Conservation (phyloP, 2,113 vertebrate species). For the Monopterus albus region DNA sequence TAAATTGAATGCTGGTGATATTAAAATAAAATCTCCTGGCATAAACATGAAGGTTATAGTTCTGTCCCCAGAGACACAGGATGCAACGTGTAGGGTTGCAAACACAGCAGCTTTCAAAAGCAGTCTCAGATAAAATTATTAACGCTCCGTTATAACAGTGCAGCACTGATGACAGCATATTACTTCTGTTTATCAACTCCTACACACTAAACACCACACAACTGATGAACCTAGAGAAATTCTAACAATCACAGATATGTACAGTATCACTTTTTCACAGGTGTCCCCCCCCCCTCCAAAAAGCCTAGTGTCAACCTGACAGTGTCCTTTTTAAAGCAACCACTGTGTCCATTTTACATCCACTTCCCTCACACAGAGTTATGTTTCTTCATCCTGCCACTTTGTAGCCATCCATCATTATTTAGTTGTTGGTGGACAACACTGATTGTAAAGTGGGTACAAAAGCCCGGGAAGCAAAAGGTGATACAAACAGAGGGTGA, state of each 20-base stretch:
- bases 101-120: constrained; percentile 3
- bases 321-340: constrained; percentile 3
- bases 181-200: too few species aligned
- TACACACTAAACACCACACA: not conserved
- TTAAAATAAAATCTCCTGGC: not conserved
- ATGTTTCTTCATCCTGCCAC: constrained; percentile 27
- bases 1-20: not conserved
- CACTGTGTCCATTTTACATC: constrained; percentile 28
- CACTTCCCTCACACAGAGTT: not conserved
- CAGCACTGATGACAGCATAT: not conserved
- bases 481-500: constrained; percentile 36
- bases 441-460: constrained; percentile 59
- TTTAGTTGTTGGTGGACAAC: constrained; percentile 55
- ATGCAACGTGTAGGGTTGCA: not conserved
- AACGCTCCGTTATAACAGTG: not conserved
- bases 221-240: not conserved
- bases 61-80: not conserved
- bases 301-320: not conserved
- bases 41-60: too few species aligned
- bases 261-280: not conserved
- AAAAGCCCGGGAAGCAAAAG: constrained; percentile 56
- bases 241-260: not conserved
- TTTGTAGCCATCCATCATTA: constrained; percentile 60
- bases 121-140: not conserved
- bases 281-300: too few species aligned